Evolutionary conservation across 1,140 invertebrate species (phyloP).

Genomic region (Hydropsyche tenuis): DNA sequence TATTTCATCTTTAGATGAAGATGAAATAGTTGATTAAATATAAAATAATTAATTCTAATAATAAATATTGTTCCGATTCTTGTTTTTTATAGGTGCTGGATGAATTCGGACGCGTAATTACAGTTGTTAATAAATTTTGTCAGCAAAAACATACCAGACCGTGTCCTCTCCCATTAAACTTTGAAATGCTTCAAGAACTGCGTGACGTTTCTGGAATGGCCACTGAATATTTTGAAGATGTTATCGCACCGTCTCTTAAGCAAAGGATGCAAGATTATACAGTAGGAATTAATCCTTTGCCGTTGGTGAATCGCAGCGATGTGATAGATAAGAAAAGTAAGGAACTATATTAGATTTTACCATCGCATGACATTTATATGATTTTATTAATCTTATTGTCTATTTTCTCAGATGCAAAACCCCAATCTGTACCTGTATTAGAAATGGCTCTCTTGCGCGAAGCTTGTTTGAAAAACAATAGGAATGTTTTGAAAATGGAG

Average conservation of each 20-base stretch:
- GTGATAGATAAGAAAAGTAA: conserved; percentile 42
- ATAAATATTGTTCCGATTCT: conserved; percentile 3
- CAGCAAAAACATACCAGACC: too few relatives aligned
- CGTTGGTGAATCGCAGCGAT: background rate
- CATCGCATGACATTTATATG: background rate
- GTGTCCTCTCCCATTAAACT: conserved; percentile 74
- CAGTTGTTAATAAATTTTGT: conserved; percentile 71
- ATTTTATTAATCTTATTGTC: background rate
- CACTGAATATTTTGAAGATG: conserved; percentile 95
- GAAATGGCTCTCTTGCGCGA: conserved; percentile 20
- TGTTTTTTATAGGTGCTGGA: conserved; percentile 79
- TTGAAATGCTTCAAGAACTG: conserved; percentile 87
- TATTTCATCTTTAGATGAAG: too few relatives aligned
- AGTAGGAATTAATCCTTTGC: conserved; percentile 36
- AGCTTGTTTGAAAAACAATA: conserved; percentile 31
- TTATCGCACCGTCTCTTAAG: conserved; percentile 67
- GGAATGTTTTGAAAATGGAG: conserved; percentile 23
- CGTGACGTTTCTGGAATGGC: conserved; percentile 95
- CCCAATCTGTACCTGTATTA: background rate
- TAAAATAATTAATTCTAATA: too few relatives aligned
- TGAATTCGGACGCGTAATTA: conserved; percentile 80
- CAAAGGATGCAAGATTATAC: conserved; percentile 53
- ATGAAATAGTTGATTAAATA: too few relatives aligned
- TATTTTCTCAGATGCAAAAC: conserved; percentile 7
- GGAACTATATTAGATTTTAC: too few relatives aligned